Evolutionary conservation across 2,888 invertebrate genomes (phyloP), one percentile per base, ranked within the genome.

Genomic region (Epinotia demarniana): DNA sequence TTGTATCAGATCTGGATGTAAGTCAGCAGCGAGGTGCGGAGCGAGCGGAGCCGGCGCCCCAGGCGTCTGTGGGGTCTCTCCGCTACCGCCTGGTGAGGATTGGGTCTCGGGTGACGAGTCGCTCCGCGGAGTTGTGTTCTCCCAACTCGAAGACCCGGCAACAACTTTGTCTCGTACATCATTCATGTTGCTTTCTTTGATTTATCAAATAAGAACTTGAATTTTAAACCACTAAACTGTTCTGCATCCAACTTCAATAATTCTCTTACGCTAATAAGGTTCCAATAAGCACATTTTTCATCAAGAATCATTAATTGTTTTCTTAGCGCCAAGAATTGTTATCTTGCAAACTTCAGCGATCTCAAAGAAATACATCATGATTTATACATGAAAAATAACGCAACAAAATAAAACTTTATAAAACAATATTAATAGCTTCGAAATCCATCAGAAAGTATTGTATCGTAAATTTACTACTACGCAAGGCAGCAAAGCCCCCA

Each of bases 1-100:
- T 86, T 97, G 97, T 9, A 95, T 81, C 46, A 94, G 86, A 82
- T 94, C 94, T 58, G 94, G 94, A 78, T 94, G 94, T 72, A 94
- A 83, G 57, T 94, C 94, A 6, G 92, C 92, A 58, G 92, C 92
- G 57, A 93, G 88, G 79, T 93, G 93, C 43, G 91, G 92, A 6
- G 93, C 92, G 33, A 93, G 84, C 3, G 92, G 94, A 61, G 90
- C 95, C n/a, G 95, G 95, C 60, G 94, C 92, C 71, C 95, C 95
- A 12, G 95, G 95, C 11, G 95, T 95, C 79, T 95, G 95, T 2
- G 95, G 95, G 0, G 92, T 90, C 72, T 93, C 93, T 4, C 90
- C 92, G 72, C 93, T 90, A 16, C 89, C 88, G 77, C 91, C 88
- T 0, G 93, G 93, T 16, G 94, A 93, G 1, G 92, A 91, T 77